A percentile compares a stretch with the other conserved stretches of the same genome.
Conservation (phyloP, 2,797 vertebrate species). For the Arrhamphus sclerolepis region DNA sequence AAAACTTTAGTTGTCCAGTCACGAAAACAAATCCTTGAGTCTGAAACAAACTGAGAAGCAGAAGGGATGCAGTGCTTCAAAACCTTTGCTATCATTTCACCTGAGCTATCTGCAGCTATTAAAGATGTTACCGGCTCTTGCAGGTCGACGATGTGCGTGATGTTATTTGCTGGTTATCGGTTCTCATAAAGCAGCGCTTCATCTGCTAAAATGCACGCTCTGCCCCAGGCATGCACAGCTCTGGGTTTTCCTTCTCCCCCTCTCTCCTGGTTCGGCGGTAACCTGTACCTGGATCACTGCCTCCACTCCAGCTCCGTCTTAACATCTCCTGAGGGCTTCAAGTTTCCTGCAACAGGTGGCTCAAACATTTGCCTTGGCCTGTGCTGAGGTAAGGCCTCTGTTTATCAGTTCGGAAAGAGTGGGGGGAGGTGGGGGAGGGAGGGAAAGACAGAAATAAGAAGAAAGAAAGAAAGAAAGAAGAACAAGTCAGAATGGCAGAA, state of each 20-base stretch:
- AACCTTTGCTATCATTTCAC: no score
- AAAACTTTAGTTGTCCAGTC: no score
- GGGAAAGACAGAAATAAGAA: constrained; percentile 45
- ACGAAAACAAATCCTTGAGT: no score
- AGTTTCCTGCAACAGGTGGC: constrained; percentile 85
- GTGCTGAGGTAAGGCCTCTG: constrained; percentile 78
- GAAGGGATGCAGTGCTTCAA: no score
- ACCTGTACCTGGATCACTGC: constrained; percentile 70
- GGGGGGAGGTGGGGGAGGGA: constrained; percentile 48
- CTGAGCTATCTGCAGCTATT: no score
- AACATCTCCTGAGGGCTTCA: constrained; percentile 81
- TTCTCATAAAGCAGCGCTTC: background rate
- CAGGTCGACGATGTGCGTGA: no score
- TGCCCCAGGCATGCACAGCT: background rate
- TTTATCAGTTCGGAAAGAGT: constrained; percentile 77
- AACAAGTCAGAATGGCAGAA: constrained; percentile 21
- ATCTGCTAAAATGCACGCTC: background rate
- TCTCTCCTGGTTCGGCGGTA: constrained; percentile 57
- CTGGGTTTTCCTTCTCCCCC: constrained; percentile 33
- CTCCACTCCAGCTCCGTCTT: constrained; percentile 60
- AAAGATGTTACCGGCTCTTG: no score
- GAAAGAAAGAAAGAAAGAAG: constrained; percentile 12
- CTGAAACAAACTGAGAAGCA: no score
- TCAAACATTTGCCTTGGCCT: constrained; percentile 87
- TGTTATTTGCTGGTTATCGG: no score